Evolutionary conservation across 2,113 vertebrate species (phyloP).

Genomic region (Gambusia holbrooki): DNA sequence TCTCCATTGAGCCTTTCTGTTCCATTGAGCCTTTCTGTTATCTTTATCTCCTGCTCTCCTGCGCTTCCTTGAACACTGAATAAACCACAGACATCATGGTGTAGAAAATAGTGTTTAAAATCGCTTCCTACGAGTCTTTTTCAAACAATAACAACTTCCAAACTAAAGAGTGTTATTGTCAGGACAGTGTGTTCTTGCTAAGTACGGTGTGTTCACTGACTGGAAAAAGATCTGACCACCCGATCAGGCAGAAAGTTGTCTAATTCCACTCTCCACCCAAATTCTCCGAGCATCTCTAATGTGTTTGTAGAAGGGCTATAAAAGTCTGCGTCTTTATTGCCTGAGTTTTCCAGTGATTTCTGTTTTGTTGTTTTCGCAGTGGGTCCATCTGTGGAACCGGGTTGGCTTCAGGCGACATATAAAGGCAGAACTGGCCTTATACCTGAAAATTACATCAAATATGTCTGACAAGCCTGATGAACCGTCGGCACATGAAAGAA

Average conservation of each 20-base stretch:
- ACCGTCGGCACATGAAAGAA: slow-evolving; percentile 8
- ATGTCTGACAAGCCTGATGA: slow-evolving; percentile 56
- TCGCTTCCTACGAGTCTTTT: background rate
- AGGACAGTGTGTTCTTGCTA: background rate
- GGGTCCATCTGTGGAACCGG: slow-evolving; percentile 94
- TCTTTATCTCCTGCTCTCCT: no score
- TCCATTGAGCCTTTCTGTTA: no score
- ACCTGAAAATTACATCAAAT: slow-evolving; percentile 95
- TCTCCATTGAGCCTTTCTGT: no score
- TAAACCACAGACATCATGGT: background rate
- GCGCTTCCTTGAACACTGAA: background rate
- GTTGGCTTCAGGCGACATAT: slow-evolving; percentile 97
- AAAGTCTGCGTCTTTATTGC: background rate
- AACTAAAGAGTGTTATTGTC: background rate
- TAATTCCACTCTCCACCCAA: no score
- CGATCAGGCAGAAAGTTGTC: background rate
- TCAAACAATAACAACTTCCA: background rate
- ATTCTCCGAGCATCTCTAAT: background rate
- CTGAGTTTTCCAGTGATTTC: background rate
- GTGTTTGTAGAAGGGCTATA: background rate
- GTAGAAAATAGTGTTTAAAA: background rate
- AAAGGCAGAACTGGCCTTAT: slow-evolving; percentile 95
- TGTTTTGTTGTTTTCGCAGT: slow-evolving; percentile 78
- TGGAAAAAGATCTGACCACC: no score
- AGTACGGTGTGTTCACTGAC: background rate